A percentile compares a stretch with the other conserved stretches of the same genome.
phyloP scores from a whole-genome alignment of 2,888 invertebrate species.

The Crioceris asparagi region DNA sequence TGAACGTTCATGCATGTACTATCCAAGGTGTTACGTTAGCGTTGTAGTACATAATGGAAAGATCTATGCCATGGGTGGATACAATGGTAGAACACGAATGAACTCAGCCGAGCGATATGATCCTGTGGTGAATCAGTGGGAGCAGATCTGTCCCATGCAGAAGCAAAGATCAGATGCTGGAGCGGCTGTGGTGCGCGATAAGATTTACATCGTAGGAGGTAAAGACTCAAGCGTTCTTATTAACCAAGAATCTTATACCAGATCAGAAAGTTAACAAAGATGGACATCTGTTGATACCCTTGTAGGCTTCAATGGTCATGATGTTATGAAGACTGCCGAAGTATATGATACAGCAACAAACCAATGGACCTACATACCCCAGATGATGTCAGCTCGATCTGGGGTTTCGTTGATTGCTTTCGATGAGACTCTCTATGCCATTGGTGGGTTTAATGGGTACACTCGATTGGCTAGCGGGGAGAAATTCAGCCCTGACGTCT shows the following conservation, averaged over 20 bases:
- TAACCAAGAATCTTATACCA: too few species aligned
- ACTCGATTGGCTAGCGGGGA: constrained; percentile 56
- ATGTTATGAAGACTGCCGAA: constrained; percentile 65
- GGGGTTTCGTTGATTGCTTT: constrained; percentile 64
- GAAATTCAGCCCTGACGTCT: constrained; percentile 26
- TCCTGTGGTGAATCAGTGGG: constrained; percentile 67
- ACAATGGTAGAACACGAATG: constrained; percentile 67
- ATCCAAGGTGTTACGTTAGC: constrained; percentile 64
- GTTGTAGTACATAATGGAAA: constrained; percentile 57
- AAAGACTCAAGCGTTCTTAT: too few species aligned
- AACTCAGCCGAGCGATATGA: constrained; percentile 70
- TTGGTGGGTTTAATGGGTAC: constrained; percentile 74
- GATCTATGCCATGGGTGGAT: constrained; percentile 77
- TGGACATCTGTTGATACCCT: constrained; percentile 7
- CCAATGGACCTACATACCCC: constrained; percentile 62
- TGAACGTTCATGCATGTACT: constrained; percentile 69
- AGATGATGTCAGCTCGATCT: constrained; percentile 63
- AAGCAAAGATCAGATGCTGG: constrained; percentile 69
- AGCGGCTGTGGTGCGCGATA: constrained; percentile 55
- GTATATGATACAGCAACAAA: constrained; percentile 57
- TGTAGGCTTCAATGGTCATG: constrained; percentile 70
- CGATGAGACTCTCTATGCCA: constrained; percentile 57
- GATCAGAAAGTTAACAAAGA: background rate
- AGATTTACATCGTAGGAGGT: constrained; percentile 33
- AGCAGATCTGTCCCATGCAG: constrained; percentile 63